A percentile compares a stretch with the other conserved stretches of the same genome.
Conservation (phyloP, 1,140 invertebrate species). For the Nomia melanderi region DNA sequence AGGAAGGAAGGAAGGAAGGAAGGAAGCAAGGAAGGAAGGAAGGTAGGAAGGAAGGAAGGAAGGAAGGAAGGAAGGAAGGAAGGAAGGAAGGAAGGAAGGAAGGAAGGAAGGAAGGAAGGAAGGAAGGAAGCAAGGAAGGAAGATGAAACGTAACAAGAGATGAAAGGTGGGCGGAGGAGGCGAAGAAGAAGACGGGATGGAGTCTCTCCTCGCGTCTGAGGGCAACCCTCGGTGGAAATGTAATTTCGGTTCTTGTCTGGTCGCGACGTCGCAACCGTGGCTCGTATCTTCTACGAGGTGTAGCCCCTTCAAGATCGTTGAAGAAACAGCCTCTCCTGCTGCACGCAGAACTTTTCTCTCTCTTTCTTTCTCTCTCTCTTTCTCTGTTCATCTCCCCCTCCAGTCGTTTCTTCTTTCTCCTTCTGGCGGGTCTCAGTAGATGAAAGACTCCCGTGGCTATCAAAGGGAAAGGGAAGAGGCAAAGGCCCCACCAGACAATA, state of each 20-base stretch:
- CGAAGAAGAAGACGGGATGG: background rate
- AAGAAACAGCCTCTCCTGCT: constrained; percentile 35
- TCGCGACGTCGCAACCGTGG: constrained; percentile 35
- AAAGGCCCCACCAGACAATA: constrained; percentile 50
- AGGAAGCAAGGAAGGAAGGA: too few species aligned
- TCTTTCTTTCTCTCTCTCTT: constrained; percentile 15
- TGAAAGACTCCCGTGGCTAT: constrained; percentile 52
- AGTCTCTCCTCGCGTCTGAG: constrained; percentile 4
- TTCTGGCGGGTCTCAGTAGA: constrained; percentile 31
- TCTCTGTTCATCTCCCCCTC: background rate
- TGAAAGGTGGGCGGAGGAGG: constrained; percentile 24
- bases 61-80: too few species aligned
- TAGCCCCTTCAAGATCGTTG: constrained; percentile 50
- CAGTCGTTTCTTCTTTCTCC: too few species aligned
- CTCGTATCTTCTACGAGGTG: constrained; percentile 27
- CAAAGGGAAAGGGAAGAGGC: constrained; percentile 50
- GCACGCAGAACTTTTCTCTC: constrained; percentile 34
- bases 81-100: too few species aligned
- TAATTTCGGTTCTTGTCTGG: constrained; percentile 51
- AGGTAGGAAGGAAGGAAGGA: background rate
- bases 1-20: too few species aligned
- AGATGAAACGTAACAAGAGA: constrained; percentile 25
- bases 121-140: background rate
- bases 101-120: too few species aligned
- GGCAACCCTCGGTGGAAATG: constrained; percentile 37